Evolutionary conservation across 2,113 vertebrate species (phyloP).

Genomic region (Nannospalax galili): DNA sequence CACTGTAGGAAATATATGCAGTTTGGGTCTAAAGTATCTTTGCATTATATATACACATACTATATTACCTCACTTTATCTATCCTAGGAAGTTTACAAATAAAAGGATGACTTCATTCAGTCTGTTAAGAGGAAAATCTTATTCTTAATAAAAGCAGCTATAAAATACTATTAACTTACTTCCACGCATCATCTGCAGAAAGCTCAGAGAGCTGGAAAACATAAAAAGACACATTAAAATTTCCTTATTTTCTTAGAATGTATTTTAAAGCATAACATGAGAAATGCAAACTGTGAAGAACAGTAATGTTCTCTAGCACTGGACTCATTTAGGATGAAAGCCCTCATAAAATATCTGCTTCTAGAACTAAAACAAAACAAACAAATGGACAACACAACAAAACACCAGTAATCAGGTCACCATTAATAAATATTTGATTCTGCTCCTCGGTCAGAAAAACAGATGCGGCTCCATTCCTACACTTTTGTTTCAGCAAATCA

Average conservation of each 20-base stretch:
- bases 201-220: constrained; percentile 64
- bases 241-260: constrained; percentile 13
- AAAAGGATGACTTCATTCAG: constrained; percentile 22
- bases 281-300: background rate
- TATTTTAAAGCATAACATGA: background rate
- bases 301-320: background rate
- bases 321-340: constrained; percentile 16
- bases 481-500: background rate
- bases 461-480: background rate
- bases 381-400: background rate
- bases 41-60: background rate
- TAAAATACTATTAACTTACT: constrained; percentile 65
- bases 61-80: background rate
- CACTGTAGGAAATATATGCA: background rate
- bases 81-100: background rate
- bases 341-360: constrained; percentile 32
- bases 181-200: constrained; percentile 64
- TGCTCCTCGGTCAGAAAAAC: background rate
- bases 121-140: constrained; percentile 20
- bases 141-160: background rate
- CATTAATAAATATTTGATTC: background rate
- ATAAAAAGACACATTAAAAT: constrained; percentile 32
- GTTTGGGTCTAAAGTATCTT: background rate
- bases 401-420: background rate
- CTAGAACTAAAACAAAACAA: background rate